A percentile compares a stretch with the other conserved stretches of the same genome.
Evolutionary conservation across 92 coral and sea anemone genomes (phyloP).

Genomic region (Palythoa grandiflora): DNA sequence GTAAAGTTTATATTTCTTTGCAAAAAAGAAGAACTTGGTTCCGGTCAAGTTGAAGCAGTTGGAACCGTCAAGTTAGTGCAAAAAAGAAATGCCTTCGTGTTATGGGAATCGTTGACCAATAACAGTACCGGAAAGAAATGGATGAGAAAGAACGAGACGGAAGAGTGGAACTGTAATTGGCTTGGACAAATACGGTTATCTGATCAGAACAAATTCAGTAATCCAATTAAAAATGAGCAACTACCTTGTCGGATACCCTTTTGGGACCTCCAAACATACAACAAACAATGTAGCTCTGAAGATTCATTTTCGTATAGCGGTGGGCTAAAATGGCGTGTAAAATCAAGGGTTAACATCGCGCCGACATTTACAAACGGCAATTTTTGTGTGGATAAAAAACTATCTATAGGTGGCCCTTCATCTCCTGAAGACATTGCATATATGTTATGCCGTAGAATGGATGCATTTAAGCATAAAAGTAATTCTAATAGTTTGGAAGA

Average conservation of each 20-base stretch:
- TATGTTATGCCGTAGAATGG: constrained; percentile 23
- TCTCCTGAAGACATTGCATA: neutral
- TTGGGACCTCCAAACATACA: constrained; percentile 1
- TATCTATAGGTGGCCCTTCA: neutral
- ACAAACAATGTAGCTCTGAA: neutral
- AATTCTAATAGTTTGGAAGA: neutral
- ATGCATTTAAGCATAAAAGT: neutral
- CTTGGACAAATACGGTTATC: neutral
- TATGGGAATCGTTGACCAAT: neutral
- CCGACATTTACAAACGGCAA: neutral
- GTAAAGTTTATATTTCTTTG: neutral
- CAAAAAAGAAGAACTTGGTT: neutral
- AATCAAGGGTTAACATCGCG: neutral
- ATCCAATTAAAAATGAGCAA: neutral
- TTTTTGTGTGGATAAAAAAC: constrained; percentile 7
- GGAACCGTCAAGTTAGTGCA: neutral
- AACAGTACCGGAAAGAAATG: neutral
- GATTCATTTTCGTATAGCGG: neutral
- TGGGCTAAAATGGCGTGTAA: constrained; percentile 1
- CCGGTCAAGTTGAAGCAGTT: constrained; percentile 13
- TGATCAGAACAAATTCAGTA: neutral
- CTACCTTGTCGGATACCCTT: constrained; percentile 7
- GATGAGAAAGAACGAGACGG: neutral
- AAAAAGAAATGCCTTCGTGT: constrained; percentile 12
- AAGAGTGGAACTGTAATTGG: neutral